phyloP scores from a whole-genome alignment of 2,113 vertebrate genomes.

The Chloebia gouldiae region DNA sequence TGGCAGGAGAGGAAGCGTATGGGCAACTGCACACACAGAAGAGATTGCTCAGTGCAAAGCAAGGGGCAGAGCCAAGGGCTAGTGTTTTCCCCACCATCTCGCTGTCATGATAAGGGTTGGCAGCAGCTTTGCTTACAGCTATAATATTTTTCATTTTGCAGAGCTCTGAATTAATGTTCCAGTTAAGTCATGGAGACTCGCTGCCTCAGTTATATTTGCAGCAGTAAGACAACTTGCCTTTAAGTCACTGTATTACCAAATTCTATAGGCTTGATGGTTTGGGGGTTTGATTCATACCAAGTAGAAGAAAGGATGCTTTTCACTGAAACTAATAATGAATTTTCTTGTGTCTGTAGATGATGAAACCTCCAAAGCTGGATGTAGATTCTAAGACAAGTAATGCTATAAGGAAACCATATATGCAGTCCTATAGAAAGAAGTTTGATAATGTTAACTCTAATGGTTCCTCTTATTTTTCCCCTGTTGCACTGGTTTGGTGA shows the following conservation, averaged over 20 bases:
- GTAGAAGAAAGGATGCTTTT: background rate
- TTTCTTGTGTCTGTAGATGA: background rate
- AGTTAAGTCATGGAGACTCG: fast-evolving
- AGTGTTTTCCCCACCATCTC: background rate
- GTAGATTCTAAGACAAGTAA: background rate
- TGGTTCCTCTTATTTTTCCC: background rate
- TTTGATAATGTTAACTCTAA: background rate
- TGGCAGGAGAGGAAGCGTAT: background rate
- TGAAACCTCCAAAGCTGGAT: background rate
- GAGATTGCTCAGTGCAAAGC: background rate
- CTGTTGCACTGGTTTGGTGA: background rate
- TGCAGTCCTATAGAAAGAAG: background rate
- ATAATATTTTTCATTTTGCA: background rate
- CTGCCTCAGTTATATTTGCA: background rate
- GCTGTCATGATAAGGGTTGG: background rate
- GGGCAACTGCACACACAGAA: fast-evolving
- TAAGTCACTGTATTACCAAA: background rate
- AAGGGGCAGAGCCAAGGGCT: background rate
- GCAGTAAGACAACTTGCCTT: background rate
- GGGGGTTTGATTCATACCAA: background rate
- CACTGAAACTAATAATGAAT: background rate
- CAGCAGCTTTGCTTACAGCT: background rate
- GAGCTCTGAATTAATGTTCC: background rate
- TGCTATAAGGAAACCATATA: background rate
- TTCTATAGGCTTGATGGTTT: background rate